Percentiles rank a stretch among this genome's conserved stretches.
phyloP scores from a whole-genome alignment of 1,140 invertebrate genomes.

The Gonioctena quinquepunctata region DNA sequence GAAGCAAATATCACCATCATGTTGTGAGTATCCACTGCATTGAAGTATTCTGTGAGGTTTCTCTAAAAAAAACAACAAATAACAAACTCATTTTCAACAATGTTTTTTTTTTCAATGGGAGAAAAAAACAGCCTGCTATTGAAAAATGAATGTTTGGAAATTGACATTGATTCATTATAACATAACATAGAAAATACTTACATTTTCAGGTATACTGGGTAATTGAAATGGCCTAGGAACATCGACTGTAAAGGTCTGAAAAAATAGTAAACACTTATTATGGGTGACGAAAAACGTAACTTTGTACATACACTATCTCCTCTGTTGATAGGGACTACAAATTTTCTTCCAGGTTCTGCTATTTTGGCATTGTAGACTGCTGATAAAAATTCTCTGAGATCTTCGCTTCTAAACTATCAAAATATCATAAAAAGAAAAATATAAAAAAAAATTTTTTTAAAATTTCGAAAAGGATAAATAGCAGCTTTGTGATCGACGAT shows the following conservation, averaged over 20 bases:
- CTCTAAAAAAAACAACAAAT: slow-evolving; percentile 66
- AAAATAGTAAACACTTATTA: slow-evolving; percentile 29
- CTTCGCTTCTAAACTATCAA: slow-evolving; percentile 53
- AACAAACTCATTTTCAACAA: too few relatives aligned
- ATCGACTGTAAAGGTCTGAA: slow-evolving; percentile 75
- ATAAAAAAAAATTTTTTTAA: not conserved
- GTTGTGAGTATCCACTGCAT: slow-evolving; percentile 86
- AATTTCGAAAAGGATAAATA: too few relatives aligned
- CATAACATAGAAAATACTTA: slow-evolving; percentile 71
- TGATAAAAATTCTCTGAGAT: slow-evolving; percentile 51
- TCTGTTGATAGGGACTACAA: slow-evolving; percentile 48
- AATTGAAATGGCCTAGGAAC: slow-evolving; percentile 79
- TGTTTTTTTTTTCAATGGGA: not conserved
- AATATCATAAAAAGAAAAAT: slow-evolving; percentile 45
- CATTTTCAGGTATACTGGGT: slow-evolving; percentile 93
- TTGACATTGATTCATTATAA: too few relatives aligned
- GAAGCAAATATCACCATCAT: slow-evolving; percentile 95
- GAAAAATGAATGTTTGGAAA: too few relatives aligned
- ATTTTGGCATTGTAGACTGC: slow-evolving; percentile 49
- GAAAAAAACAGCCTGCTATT: not conserved
- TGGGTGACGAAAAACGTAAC: not conserved
- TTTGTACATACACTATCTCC: slow-evolving; percentile 50
- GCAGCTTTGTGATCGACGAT: too few relatives aligned
- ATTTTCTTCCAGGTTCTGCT: slow-evolving; percentile 48
- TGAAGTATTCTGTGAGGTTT: slow-evolving; percentile 95